Evolutionary conservation across 2,888 invertebrate genomes (phyloP), one percentile per base, ranked within the genome.

Genomic region (Cyrtodaria siliqua): DNA sequence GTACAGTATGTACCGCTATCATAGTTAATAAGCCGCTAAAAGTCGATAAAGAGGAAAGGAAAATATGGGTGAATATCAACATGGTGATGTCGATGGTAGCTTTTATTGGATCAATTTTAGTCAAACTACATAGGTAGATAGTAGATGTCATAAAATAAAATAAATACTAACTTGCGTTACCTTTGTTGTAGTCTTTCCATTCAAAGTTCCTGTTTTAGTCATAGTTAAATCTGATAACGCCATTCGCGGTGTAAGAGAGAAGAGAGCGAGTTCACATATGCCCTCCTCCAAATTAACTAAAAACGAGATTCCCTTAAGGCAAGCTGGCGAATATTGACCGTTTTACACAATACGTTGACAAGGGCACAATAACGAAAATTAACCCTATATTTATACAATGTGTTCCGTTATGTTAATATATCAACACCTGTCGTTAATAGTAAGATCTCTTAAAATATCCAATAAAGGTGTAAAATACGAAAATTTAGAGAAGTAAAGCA

Each of bases 341-440:
- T 59, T 59, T 38, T 50, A 4, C 40, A 38, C 44, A 59, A 26
- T 20, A 44, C 40, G 52, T 38, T 49, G 27, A 29, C 60, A 29
- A 26, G 40, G 68, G 53, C 52, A 24, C 52, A 14, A 9, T 18
- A 6, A 49, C 6, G 18, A 8, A 8, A 24, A 16, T 4, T 52
- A 20, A 24, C 60, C 47, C 44, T 27, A 20, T 38, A n/a, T 23
- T 23, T 23, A 59, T 4, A 9, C 16, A 23, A 9, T 20, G 42
- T 60, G 44, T 60, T 29, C 60, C 12, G 3, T 44, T 27, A 27
- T 44, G 24, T 60, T 60, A 33, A 40, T 44, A 44, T 38, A 60
- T 49, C 55, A 60, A 55, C 75, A 75, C 75, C 75, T 75, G 75
- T 75, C 67, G 49, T 55, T 6, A 2, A 33, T 16, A 12, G 44